These are phyloP conservation scores for Nicator chloris DNA, from an alignment of 2,113 vertebrate genomes.

Conservation along the genomic window DNA sequence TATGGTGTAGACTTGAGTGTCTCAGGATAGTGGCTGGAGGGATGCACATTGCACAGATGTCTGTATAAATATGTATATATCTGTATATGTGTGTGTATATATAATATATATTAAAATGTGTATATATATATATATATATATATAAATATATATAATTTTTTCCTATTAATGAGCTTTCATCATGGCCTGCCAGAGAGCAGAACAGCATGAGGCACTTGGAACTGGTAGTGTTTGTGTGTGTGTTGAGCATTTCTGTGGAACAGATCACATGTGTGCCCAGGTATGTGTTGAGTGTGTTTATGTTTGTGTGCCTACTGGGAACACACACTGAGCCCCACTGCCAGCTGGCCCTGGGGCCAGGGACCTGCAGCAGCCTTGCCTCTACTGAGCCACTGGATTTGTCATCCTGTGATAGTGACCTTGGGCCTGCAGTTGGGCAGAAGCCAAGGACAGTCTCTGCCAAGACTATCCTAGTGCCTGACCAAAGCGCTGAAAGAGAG, in stretches of 20 bases:
- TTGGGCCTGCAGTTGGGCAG: background rate
- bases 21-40: background rate
- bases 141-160: too few species aligned
- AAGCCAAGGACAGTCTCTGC: background rate
- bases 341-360: background rate
- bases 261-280: rapidly evolving
- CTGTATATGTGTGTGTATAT: background rate
- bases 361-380: background rate
- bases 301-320: background rate
- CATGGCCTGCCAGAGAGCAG: background rate
- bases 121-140: background rate
- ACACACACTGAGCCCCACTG: background rate
- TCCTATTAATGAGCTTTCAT: background rate
- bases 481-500: background rate
- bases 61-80: background rate
- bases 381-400: background rate
- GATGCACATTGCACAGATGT: background rate
- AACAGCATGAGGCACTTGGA: background rate
- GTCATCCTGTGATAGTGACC: background rate
- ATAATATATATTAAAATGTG: background rate
- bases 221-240: background rate
- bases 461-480: background rate
- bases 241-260: background rate
- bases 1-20: background rate
- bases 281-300: background rate